A percentile compares a stretch with the other conserved stretches of the same genome.
Conservation (phyloP, 2,888 invertebrate species). For the Cosmopolites sordidus region DNA sequence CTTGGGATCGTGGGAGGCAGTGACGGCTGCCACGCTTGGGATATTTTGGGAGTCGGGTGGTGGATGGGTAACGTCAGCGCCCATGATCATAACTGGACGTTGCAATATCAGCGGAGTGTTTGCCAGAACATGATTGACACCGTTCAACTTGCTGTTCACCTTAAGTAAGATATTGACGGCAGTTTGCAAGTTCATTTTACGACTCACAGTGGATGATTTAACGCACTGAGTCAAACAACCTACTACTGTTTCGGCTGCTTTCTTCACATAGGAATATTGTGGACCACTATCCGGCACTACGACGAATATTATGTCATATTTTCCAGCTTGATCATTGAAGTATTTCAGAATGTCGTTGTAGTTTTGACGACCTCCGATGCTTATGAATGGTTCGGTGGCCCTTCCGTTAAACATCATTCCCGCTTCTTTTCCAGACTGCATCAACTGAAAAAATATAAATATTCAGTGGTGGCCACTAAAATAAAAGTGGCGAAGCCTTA, state of each 20-base stretch:
- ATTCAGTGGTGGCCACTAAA: too few relatives aligned
- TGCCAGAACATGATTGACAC: slow-evolving; percentile 62
- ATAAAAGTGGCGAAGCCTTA: too few relatives aligned
- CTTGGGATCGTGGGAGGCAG: slow-evolving; percentile 65
- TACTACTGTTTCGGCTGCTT: slow-evolving; percentile 61
- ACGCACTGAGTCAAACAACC: slow-evolving; percentile 74
- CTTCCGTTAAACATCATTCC: slow-evolving; percentile 24
- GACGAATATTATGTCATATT: slow-evolving; percentile 57
- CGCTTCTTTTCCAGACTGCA: slow-evolving; percentile 12
- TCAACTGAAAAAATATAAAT: slow-evolving; percentile 26
- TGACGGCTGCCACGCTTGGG: slow-evolving; percentile 70
- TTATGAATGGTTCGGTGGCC: slow-evolving; percentile 24
- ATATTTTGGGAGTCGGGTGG: slow-evolving; percentile 66
- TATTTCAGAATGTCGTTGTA: slow-evolving; percentile 24
- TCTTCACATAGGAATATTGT: slow-evolving; percentile 55
- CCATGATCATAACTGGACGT: slow-evolving; percentile 58
- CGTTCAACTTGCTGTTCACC: slow-evolving; percentile 75
- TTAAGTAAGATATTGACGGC: slow-evolving; percentile 64
- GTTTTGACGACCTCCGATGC: slow-evolving; percentile 18
- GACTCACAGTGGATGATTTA: slow-evolving; percentile 52
- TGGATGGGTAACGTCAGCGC: slow-evolving; percentile 92
- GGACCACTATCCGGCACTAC: slow-evolving; percentile 53
- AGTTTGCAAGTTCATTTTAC: slow-evolving; percentile 57
- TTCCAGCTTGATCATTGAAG: slow-evolving; percentile 26
- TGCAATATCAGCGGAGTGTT: slow-evolving; percentile 31